These are phyloP conservation scores for Drosophila putrida DNA, from an alignment of 2,888 invertebrate species.

Conservation along the genomic window DNA sequence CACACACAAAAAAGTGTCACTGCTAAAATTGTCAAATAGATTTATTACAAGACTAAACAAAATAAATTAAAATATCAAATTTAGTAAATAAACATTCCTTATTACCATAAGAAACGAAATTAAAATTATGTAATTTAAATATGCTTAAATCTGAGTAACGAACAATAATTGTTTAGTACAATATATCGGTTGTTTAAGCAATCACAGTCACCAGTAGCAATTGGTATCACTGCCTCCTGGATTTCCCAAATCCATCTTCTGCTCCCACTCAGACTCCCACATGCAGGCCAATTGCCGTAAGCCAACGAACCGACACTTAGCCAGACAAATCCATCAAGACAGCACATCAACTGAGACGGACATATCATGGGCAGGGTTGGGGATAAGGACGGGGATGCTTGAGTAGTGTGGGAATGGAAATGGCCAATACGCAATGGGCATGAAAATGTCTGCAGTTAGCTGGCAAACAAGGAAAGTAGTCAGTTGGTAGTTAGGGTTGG, in stretches of 20 bases:
- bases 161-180: too few species aligned
- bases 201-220: neutral
- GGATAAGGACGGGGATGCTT: neutral
- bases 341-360: slow-evolving; percentile 44
- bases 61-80: too few species aligned
- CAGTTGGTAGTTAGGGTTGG: slow-evolving; percentile 29
- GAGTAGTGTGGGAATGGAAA: slow-evolving; percentile 12
- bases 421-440: slow-evolving; percentile 60
- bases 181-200: neutral
- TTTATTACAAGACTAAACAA: too few species aligned
- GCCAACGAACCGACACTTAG: slow-evolving; percentile 65
- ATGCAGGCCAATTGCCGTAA: slow-evolving; percentile 26
- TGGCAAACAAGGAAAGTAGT: slow-evolving; percentile 52
- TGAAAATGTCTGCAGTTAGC: slow-evolving; percentile 70
- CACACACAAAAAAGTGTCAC: too few species aligned
- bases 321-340: slow-evolving; percentile 78
- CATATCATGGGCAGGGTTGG: neutral
- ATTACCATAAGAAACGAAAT: too few species aligned
- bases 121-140: too few species aligned
- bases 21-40: too few species aligned
- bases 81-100: too few species aligned
- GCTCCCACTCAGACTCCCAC: neutral
- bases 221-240: slow-evolving; percentile 1
- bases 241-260: neutral
- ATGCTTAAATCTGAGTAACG: too few species aligned